Percentiles rank a stretch among this genome's conserved stretches.
These are phyloP conservation scores for Paracentrotus lividus DNA, from an alignment of 53 echinoderm and acorn worm genomes.

Conservation along the genomic window DNA sequence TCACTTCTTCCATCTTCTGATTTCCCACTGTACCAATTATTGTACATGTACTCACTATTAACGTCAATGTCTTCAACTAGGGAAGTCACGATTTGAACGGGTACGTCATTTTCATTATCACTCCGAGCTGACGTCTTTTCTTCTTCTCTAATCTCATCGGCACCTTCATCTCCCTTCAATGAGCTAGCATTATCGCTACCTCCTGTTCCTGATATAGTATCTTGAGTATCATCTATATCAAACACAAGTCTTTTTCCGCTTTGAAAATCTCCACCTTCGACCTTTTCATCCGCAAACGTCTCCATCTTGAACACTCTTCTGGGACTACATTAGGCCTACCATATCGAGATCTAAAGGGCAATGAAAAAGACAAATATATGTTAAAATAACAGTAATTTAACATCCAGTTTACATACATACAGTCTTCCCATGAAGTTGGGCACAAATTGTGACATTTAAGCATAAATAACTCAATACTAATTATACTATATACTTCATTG, in stretches of 20 bases:
- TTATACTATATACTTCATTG: too few relatives aligned
- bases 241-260: conserved; percentile 33
- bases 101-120: background rate
- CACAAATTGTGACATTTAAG: too few relatives aligned
- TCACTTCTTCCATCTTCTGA: conserved; percentile 22
- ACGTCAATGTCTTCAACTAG: conserved; percentile 49
- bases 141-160: background rate
- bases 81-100: conserved; percentile 42
- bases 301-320: conserved; percentile 12
- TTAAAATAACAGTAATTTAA: too few relatives aligned
- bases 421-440: too few relatives aligned
- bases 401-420: too few relatives aligned
- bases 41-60: conserved; percentile 64
- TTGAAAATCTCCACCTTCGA: background rate
- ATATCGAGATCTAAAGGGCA: background rate
- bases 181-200: background rate
- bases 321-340: background rate
- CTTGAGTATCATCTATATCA: background rate
- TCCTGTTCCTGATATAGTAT: background rate
- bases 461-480: too few relatives aligned
- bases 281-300: background rate
- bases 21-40: conserved; percentile 57
- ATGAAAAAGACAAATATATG: background rate
- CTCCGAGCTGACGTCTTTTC: background rate
- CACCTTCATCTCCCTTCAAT: background rate